Base-by-base conservation (phyloP, 2,113 vertebrate genomes). In the Phodopus roborovskii region DNA sequence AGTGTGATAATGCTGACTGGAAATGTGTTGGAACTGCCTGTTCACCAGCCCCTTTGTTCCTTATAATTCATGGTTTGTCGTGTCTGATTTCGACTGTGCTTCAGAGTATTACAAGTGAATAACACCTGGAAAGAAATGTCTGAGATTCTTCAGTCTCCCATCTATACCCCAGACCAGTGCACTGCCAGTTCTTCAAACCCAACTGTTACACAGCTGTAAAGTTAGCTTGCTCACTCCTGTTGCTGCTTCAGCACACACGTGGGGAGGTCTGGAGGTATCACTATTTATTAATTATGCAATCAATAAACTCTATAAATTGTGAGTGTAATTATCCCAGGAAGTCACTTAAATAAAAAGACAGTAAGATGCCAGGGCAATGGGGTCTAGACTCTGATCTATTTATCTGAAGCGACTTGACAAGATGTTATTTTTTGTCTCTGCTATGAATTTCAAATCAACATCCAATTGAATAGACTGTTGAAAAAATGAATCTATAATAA, bases 271-370 rank as follows among this genome's bases (percentile, higher is more conserved):
- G 36, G 53, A 33, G 62, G 94, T 93, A 91, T 73, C 94, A 93
- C 93, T 1, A 88, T 92, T 79, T 94, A 98, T 97, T 97, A 94
- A 97, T 98, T 91, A 89, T 56, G 96, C 97, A 88, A 96, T 97
- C 87, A 95, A 6, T 95, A 81, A 92, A 84, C 91, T 95, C 78
- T 96, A 94, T 95, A 94, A 88, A 71, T 97, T 68, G 11, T 90
- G 42, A 36, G 56, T 7, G 82, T 97, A 66, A 88, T 96, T 98
- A 98, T 98, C 90, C 50, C 64, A 60, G 90, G 96, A 94, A 74
- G 92, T 96, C 1, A 94, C 70, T 91, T 91, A 88, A 96, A 92
- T 88, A 84, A 58, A 64, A 62, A 86, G 96, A 97, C 8, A 97
- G 48, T 6, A 10, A 91, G 92, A 60, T 97, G 89, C 84, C 79